Percentiles rank a stretch among this genome's conserved stretches.
Evolutionary conservation across 2,113 vertebrate genomes (phyloP).

Genomic region (Coptodon bakossiorum): DNA sequence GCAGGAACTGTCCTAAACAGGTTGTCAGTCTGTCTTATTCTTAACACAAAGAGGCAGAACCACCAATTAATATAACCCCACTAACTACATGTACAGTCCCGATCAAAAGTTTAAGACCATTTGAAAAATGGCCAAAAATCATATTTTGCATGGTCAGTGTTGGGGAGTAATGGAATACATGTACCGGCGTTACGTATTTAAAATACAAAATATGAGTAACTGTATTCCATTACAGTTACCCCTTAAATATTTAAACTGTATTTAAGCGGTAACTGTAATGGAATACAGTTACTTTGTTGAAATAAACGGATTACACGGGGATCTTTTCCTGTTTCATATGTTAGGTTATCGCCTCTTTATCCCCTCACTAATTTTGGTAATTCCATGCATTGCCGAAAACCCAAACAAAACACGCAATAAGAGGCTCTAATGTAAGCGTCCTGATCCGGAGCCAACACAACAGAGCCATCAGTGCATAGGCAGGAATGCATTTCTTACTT

Average conservation of each 20-base stretch:
- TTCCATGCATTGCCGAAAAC: not conserved
- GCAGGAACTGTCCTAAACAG: not conserved
- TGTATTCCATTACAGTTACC: not conserved
- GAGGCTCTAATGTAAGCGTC: not conserved
- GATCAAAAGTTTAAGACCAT: not conserved
- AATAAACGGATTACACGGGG: not conserved
- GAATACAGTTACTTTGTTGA: not conserved
- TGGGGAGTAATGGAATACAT: not conserved
- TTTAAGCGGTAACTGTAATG: not conserved
- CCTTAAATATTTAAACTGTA: not conserved
- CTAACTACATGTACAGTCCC: not conserved
- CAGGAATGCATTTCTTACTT: not conserved
- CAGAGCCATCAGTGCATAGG: not conserved
- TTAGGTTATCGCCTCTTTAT: not conserved
- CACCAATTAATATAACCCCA: not conserved
- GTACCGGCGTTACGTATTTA: not conserved
- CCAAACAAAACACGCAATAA: not conserved
- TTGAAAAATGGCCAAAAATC: not conserved
- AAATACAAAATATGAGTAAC: not conserved
- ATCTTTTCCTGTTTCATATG: not conserved
- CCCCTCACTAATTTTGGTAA: not conserved
- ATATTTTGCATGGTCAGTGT: not conserved
- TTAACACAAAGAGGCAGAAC: not conserved
- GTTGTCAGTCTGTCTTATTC: not conserved
- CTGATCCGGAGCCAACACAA: not conserved